Evolutionary conservation across 2,888 invertebrate genomes (phyloP).

Genomic region (Acronicta psi): DNA sequence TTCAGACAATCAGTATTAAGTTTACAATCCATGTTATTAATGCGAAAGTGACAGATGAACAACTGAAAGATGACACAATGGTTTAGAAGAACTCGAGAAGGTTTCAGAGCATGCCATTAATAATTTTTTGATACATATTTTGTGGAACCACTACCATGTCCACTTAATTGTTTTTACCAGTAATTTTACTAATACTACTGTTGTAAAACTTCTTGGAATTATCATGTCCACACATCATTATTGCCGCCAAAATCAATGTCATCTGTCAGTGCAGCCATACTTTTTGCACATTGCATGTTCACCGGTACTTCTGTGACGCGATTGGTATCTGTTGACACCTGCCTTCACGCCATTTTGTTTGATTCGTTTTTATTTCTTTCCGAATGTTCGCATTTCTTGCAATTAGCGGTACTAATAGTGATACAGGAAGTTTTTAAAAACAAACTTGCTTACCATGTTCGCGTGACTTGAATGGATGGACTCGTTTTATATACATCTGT

Average conservation of each 20-base stretch:
- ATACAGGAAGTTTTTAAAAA: neutral
- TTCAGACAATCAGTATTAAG: no score
- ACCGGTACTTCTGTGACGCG: conserved; percentile 20
- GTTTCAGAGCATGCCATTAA: no score
- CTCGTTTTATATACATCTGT: no score
- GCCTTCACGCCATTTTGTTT: conserved; percentile 30
- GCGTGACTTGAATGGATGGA: conserved; percentile 1
- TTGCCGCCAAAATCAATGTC: conserved; percentile 21
- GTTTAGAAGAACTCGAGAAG: no score
- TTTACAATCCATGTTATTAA: no score
- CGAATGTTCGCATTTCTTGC: conserved; percentile 16
- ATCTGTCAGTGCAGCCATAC: conserved; percentile 27
- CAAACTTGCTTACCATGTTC: neutral
- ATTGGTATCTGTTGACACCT: conserved; percentile 40
- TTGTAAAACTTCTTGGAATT: conserved; percentile 14
- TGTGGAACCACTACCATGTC: no score
- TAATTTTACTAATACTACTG: conserved; percentile 19
- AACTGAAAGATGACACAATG: no score
- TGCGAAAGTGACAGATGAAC: no score
- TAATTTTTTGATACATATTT: no score
- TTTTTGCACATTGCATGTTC: conserved; percentile 36
- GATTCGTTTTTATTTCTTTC: conserved; percentile 17
- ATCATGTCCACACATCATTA: conserved; percentile 11
- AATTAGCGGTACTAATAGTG: conserved; percentile 23
- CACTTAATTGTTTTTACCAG: no score